Base-by-base conservation (phyloP, 2,797 vertebrate species). In the Micromesistius poutassou region DNA sequence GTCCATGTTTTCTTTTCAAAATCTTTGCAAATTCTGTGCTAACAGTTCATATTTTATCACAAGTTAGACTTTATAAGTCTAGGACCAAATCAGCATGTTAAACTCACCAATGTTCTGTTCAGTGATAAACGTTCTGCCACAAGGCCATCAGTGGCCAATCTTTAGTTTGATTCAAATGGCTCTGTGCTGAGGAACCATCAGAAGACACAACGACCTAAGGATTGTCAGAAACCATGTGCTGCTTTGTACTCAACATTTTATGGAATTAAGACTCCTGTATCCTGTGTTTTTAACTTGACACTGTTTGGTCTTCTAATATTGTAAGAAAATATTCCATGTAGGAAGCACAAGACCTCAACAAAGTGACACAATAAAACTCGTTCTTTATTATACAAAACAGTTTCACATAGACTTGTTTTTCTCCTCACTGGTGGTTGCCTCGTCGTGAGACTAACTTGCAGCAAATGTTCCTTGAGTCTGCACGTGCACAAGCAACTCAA, bases 191-290 rank as follows among this genome's bases (percentile, higher is more conserved):
- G 12, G 10, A 16, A 42, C 40, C 40, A 16, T 16, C 40, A 16
- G 40, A 42, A 13, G 40, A 42, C 40, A 16, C 40, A 16, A 42
- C 40, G 40, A 42, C 10, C 40, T 72, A 40, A 77, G 83, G 77
- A 87, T 76, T 86, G 80, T 91, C 76, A 72, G 19, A 80, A 86
- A 81, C 85, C 79, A 84, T 31, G 40, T 30, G 62, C 79, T 82
- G 75, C 88, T 86, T 82, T 42, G 12, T 79, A 82, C 87, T 87
- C 85, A 76, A 85, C 80, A 79, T 91, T 91, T 89, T 83, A 89
- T 84, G 75, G 73, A 92, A 92, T 93, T 90, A 93, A 92, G 80
- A 81, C 81, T n/a, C 10, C 25, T 73, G 1, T 62, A 62, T 1
- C 50, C 50, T 22, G 3, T 79, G 31, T 77, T 7, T 78, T 74